phyloP scores from a whole-genome alignment of 2,113 vertebrate species.

The Myanophis thanlyinensis region DNA sequence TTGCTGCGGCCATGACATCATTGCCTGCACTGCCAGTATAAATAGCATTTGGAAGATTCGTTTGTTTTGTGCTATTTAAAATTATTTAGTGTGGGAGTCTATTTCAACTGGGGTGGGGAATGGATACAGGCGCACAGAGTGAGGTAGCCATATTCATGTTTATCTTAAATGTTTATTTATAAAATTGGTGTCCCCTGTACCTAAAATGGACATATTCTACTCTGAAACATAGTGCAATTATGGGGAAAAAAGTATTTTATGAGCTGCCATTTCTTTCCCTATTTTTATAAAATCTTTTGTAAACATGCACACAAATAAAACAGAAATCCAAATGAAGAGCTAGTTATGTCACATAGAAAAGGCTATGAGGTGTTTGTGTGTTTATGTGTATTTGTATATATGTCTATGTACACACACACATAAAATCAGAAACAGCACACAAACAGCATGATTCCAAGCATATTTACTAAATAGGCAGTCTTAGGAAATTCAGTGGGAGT shows the following conservation, averaged over 20 bases:
- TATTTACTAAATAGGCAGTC: not conserved
- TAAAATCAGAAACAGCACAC: not conserved
- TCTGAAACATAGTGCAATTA: conserved; percentile 48
- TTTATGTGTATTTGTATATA: not conserved
- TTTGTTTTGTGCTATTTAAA: conserved; percentile 64
- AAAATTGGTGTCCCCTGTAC: conserved; percentile 49
- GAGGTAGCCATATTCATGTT: conserved; percentile 50
- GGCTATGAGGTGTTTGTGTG: not conserved
- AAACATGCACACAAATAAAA: rapidly evolving
- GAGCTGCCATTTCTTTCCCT: conserved; percentile 28
- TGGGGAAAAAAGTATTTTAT: conserved; percentile 25
- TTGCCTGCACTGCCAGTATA: conserved; percentile 54
- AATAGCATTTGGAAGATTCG: conserved; percentile 65
- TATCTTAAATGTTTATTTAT: conserved; percentile 61
- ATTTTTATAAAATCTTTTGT: conserved; percentile 30
- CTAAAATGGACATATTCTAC: conserved; percentile 62
- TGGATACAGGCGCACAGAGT: not conserved
- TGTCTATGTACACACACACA: not conserved
- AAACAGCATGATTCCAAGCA: not conserved
- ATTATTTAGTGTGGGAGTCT: conserved; percentile 59
- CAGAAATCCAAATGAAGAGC: rapidly evolving
- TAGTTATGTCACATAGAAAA: not conserved
- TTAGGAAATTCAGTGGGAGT: not conserved
- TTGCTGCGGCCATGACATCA: conserved; percentile 61
- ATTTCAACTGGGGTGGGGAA: conserved; percentile 27